Evolutionary conservation across 2,888 invertebrate species (phyloP), one percentile per base, ranked within the genome.

Genomic region (Himalopsyche anomala): DNA sequence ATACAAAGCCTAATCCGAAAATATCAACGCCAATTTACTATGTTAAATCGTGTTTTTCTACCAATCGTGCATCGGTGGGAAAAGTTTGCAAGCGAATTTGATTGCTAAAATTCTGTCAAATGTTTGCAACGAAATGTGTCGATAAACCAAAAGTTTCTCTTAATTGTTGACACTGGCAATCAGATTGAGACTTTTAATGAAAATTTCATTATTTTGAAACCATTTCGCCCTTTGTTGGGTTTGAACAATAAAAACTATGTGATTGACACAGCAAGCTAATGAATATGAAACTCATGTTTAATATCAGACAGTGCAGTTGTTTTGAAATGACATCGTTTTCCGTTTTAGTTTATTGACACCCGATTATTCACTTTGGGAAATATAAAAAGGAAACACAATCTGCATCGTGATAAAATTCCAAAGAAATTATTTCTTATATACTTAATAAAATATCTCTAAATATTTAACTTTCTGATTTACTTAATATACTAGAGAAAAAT

Each of bases 131-230:
- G 15, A 15, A 12, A 74, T 36, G 12, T 74, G 74, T 74, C 74
- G 74, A 74, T 74, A 74, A 74, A 74, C 74, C 38, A 38, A 74
- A 74, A 74, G 74, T 74, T 74, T 74, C 11, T 74, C 28, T 12
- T 74, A 74, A 38, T 36, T 74, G 38, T 74, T 74, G 74, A 74
- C 74, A 74, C 12, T 36, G 4, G 12, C 38, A 69, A 69, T 69
- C 69, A 28, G 69, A 69, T 69, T 69, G 69, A 69, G 69, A 69
- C 69, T 69, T 28, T 69, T 36, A 69, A 69, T 74, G 74, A 74
- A 74, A 36, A 38, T 74, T 38, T 74, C 38, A 74, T 38, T 38
- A 74, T 74, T 74, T 11, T 19, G 28, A 74, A 74, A 74, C 74
- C 6, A 6, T 36, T 74, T 15, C 38, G 15, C 36, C 5, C 74